Conservation (phyloP, 2,113 vertebrate genomes). For the Nothobranchius kuhntae region DNA sequence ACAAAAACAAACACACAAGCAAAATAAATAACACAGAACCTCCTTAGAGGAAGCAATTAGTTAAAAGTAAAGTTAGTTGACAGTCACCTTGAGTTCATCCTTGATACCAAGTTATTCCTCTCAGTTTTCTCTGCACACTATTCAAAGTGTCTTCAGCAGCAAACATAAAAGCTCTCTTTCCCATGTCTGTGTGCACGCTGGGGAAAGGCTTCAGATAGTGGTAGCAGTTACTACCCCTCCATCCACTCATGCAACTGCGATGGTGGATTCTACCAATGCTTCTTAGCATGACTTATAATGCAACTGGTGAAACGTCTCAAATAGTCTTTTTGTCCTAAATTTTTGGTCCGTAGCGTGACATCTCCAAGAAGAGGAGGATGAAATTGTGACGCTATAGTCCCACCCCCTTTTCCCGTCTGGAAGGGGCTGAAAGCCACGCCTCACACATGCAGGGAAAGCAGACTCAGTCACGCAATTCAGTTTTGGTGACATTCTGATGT, state of each 20-base stretch:
- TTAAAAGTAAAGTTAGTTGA: constrained; percentile 5
- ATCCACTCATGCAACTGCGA: constrained; percentile 1
- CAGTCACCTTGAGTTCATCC: constrained; percentile 16
- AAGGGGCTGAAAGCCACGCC: too few species aligned
- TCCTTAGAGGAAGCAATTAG: constrained; percentile 1
- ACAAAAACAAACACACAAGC: background rate
- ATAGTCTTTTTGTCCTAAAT: too few species aligned
- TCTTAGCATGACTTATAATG: too few species aligned
- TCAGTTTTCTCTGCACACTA: constrained; percentile 15
- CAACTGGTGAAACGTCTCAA: too few species aligned
- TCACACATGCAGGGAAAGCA: too few species aligned
- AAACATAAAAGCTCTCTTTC: constrained; percentile 18
- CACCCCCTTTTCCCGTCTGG: too few species aligned
- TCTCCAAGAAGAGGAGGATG: too few species aligned
- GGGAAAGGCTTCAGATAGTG: constrained; percentile 12
- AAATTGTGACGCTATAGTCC: too few species aligned
- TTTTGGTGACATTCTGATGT: too few species aligned
- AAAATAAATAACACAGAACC: background rate
- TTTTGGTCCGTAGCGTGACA: too few species aligned
- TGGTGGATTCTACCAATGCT: too few species aligned
- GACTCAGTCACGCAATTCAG: too few species aligned
- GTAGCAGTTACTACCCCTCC: background rate
- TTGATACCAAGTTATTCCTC: constrained; percentile 12
- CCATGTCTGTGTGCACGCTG: constrained; percentile 13
- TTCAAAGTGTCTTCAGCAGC: constrained; percentile 20